Evolutionary conservation across 2,888 invertebrate species (phyloP).

Genomic region (Escarpia spicata): DNA sequence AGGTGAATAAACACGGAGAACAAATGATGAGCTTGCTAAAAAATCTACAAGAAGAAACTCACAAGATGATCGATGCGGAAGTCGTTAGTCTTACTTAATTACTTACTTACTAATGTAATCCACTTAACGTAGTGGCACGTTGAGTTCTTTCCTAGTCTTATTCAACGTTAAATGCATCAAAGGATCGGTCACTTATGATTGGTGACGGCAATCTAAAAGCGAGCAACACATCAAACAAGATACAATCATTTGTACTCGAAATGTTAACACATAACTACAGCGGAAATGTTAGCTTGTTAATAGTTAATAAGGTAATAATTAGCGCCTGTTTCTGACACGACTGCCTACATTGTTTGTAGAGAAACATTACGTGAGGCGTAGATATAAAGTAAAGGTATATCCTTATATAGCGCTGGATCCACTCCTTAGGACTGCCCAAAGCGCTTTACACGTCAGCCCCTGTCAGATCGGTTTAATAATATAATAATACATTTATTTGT

Average conservation of each 20-base stretch:
- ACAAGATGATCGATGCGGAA: constrained; percentile 53
- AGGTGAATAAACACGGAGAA: constrained; percentile 95
- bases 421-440: no score
- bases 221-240: background rate
- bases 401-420: no score
- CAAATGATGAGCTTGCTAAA: constrained; percentile 98
- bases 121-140: no score
- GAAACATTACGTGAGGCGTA: no score
- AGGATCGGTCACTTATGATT: background rate
- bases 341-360: no score
- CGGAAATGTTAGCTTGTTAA: no score
- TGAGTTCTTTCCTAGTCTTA: constrained; percentile 61
- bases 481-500: no score
- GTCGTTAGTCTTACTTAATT: constrained; percentile 32
- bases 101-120: background rate
- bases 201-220: background rate
- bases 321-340: no score
- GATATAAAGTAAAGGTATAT: no score
- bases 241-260: background rate
- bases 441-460: no score
- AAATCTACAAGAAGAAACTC: constrained; percentile 83
- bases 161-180: background rate
- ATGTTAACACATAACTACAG: background rate
- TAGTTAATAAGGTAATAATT: no score
- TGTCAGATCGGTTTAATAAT: no score